Conservation (phyloP, 2,888 invertebrate genomes). For the Nephrotoma appendiculata region DNA sequence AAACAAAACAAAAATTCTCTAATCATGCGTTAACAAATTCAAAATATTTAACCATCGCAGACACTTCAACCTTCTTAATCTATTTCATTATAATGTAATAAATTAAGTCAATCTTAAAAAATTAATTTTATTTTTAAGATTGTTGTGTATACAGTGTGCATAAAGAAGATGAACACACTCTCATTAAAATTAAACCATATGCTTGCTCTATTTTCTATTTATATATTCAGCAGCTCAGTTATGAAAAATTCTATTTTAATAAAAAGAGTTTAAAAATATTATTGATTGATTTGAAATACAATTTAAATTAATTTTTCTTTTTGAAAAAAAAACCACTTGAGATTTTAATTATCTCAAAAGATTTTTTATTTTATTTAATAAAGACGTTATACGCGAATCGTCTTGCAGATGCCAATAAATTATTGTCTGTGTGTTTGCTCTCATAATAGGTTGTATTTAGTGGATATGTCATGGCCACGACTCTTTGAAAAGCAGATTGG, state of each 20-base stretch:
- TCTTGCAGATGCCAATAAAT: neutral
- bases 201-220: neutral
- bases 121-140: neutral
- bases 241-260: neutral
- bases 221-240: neutral
- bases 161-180: neutral
- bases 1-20: neutral
- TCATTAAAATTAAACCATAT: neutral
- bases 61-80: neutral
- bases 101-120: neutral
- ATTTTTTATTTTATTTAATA: neutral
- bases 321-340: neutral
- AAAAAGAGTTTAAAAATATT: neutral
- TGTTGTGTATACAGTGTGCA: neutral
- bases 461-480: too few relatives aligned
- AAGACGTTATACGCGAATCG: neutral
- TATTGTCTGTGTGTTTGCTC: neutral
- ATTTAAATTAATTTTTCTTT: neutral
- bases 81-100: neutral
- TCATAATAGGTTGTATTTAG: neutral
- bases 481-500: too few relatives aligned
- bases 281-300: neutral
- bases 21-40: neutral
- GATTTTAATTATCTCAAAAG: neutral
- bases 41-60: neutral